A percentile compares a stretch with the other conserved stretches of the same genome.
Evolutionary conservation across 2,113 vertebrate species (phyloP).

Genomic region (Melanotaenia duboulayi): DNA sequence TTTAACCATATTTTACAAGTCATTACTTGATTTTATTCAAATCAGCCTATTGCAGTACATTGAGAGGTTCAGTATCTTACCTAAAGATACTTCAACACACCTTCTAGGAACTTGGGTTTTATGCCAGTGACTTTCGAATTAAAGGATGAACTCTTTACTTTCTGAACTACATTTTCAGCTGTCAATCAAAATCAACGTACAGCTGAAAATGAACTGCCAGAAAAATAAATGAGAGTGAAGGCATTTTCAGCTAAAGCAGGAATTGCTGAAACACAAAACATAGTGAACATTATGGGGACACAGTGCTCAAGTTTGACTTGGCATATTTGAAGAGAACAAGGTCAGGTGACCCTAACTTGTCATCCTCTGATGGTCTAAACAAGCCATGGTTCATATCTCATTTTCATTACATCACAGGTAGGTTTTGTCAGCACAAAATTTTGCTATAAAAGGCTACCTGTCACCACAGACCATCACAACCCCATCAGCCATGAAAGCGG

Average conservation of each 20-base stretch:
- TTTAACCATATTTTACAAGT: not conserved
- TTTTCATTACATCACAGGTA: slow-evolving; percentile 26
- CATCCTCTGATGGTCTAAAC: slow-evolving; percentile 22
- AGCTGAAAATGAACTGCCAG: not conserved
- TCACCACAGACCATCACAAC: slow-evolving; percentile 36
- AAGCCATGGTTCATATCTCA: not conserved
- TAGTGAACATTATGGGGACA: slow-evolving; percentile 16
- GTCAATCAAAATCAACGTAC: not conserved
- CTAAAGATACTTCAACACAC: too few relatives aligned
- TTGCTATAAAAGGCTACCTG: slow-evolving; percentile 57
- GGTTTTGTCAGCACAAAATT: slow-evolving; percentile 41
- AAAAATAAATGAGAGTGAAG: not conserved
- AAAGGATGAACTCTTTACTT: not conserved
- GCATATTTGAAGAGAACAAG: slow-evolving; percentile 25
- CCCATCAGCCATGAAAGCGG: slow-evolving; percentile 83
- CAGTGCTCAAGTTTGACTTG: slow-evolving; percentile 16
- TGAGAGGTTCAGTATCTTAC: too few relatives aligned
- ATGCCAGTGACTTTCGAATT: too few relatives aligned
- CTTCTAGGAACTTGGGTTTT: too few relatives aligned
- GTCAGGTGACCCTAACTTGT: slow-evolving; percentile 66
- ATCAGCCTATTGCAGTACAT: too few relatives aligned
- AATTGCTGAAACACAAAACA: not conserved
- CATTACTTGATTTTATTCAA: not conserved
- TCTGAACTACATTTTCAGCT: not conserved
- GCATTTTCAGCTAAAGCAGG: not conserved